Percentiles rank a stretch among this genome's conserved stretches.
phyloP scores from a whole-genome alignment of 2,888 invertebrate species.

The Emmelina monodactyla region DNA sequence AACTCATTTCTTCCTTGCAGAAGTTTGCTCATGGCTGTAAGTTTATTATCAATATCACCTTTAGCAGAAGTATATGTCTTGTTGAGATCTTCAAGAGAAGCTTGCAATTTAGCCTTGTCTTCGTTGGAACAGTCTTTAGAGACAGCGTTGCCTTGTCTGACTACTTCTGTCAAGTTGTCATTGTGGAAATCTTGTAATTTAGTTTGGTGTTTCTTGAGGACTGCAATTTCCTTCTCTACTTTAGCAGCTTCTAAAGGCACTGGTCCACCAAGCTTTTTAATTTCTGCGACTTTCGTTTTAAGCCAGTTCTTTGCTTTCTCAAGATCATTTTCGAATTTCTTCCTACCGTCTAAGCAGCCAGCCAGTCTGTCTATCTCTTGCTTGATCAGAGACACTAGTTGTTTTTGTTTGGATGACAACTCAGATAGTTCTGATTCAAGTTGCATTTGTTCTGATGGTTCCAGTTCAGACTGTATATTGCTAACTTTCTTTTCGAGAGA shows the following conservation, averaged over 20 bases:
- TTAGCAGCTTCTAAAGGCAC: constrained; percentile 81
- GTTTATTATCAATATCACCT: constrained; percentile 76
- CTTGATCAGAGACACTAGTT: constrained; percentile 74
- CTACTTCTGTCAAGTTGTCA: constrained; percentile 75
- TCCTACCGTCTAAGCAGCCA: constrained; percentile 74
- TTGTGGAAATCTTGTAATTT: constrained; percentile 83
- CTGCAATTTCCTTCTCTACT: constrained; percentile 82
- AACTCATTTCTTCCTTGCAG: constrained; percentile 81
- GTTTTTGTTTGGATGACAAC: constrained; percentile 77
- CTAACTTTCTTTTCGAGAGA: constrained; percentile 83
- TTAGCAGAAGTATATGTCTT: constrained; percentile 77
- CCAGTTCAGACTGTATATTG: constrained; percentile 85
- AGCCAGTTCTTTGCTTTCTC: constrained; percentile 85
- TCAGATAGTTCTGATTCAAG: constrained; percentile 77
- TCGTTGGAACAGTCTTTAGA: constrained; percentile 82
- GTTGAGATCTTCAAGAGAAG: constrained; percentile 72
- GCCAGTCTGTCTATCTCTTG: constrained; percentile 76
- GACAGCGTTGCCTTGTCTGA: constrained; percentile 79
- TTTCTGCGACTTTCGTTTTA: constrained; percentile 76
- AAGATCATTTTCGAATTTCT: constrained; percentile 78
- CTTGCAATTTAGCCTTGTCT: constrained; percentile 71
- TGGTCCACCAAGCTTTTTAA: constrained; percentile 78
- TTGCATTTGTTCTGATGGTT: constrained; percentile 82
- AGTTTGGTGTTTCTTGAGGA: constrained; percentile 76
- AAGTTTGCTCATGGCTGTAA: constrained; percentile 74